Evolutionary conservation across 2,797 vertebrate genomes (phyloP).

Genomic region (Ceryle rudis): DNA sequence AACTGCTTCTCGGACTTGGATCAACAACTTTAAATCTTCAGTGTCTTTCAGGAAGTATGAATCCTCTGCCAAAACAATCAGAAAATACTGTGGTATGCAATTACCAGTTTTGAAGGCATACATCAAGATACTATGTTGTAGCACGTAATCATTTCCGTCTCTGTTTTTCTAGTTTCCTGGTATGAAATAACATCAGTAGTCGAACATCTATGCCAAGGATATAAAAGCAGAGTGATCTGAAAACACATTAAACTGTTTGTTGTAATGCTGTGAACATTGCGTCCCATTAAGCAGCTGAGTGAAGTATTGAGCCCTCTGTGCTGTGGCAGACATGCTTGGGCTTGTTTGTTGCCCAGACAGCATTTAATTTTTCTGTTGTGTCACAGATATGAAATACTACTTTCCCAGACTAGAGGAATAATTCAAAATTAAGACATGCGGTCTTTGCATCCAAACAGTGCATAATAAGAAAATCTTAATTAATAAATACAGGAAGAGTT

Average conservation of each 20-base stretch:
- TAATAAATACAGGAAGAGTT: background rate
- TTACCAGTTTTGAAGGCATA: background rate
- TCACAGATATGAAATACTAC: background rate
- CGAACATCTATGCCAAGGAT: background rate
- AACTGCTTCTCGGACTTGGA: background rate
- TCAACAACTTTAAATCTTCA: slow-evolving; percentile 6
- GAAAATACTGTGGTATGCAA: background rate
- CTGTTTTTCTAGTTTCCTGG: slow-evolving; percentile 17
- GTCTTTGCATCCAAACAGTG: background rate
- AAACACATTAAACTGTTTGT: background rate
- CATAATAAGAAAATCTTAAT: background rate
- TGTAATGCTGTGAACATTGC: background rate
- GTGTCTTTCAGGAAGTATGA: slow-evolving; percentile 7
- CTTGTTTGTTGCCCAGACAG: slow-evolving; percentile 44
- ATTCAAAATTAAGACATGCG: background rate
- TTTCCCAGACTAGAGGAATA: slow-evolving; percentile 1
- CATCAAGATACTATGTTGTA: background rate
- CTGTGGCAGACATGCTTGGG: slow-evolving; percentile 17
- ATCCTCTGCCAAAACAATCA: background rate
- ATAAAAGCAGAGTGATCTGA: slow-evolving; percentile 1
- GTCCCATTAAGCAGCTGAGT: background rate
- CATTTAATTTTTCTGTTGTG: background rate
- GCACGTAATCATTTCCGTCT: background rate
- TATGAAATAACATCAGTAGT: background rate
- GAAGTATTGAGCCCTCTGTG: background rate